These are phyloP conservation scores for Illadopsis cleaveri DNA, from an alignment of 2,113 vertebrate genomes.

Conservation along the genomic window DNA sequence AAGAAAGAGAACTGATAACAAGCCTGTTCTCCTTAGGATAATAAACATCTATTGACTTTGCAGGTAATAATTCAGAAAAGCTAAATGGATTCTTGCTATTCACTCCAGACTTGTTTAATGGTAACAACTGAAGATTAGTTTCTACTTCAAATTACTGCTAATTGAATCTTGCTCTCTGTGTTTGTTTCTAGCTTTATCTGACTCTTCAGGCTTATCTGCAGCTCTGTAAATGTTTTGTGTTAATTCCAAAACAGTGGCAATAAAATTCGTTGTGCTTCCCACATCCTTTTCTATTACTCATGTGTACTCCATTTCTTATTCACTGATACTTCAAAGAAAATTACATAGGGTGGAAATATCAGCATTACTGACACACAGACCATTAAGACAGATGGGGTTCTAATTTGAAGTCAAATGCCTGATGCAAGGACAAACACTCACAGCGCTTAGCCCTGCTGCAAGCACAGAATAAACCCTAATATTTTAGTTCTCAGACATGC, in stretches of 20 bases:
- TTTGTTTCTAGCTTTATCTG: constrained; percentile 56
- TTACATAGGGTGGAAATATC: not conserved
- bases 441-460: not conserved
- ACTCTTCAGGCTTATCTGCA: constrained; percentile 31
- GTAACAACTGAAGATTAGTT: constrained; percentile 45
- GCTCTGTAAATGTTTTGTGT: constrained; percentile 22
- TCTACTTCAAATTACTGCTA: constrained; percentile 50
- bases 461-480: not conserved
- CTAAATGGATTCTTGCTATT: constrained; percentile 44
- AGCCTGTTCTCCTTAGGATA: not conserved
- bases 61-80: constrained; percentile 51
- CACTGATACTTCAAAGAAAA: not conserved
- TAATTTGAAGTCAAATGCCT: not conserved
- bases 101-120: constrained; percentile 22
- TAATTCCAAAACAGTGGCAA: not conserved
- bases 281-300: not conserved
- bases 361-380: not conserved
- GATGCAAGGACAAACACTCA: not conserved
- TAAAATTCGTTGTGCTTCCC: not conserved
- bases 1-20: constrained; percentile 34
- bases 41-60: constrained; percentile 61
- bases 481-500: not conserved
- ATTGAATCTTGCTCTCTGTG: constrained; percentile 40
- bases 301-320: not conserved
- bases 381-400: not conserved